Base-by-base conservation (phyloP, 2,113 vertebrate genomes). In the Mormoops blainvillei region DNA sequence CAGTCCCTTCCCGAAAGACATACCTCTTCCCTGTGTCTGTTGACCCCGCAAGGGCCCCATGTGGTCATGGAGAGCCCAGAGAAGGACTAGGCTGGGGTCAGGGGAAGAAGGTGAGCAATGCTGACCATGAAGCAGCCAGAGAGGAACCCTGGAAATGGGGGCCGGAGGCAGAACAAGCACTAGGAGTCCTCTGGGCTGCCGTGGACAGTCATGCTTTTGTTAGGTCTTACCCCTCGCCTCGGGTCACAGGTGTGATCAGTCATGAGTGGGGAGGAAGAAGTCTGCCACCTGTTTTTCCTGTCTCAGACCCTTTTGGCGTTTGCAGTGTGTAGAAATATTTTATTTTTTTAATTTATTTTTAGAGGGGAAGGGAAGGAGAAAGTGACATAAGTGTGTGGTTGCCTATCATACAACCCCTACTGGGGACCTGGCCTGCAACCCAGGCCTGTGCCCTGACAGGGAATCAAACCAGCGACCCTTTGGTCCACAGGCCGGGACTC, bases 81-180 rank as follows among this genome's bases (percentile, higher is more conserved):
- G 68, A 68, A 33, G 74, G 26, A 26, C 0, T 1, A 2, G 74
- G 74, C 73, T 13, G 1, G 18, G 54, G 22, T 8, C 0, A 6
- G 12, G 63, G 20, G 26, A 16, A 16, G 2, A 22, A 28, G 19
- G 36, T 19, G 36, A 61, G 7, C 3, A 1, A 4, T 65, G 26
- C 67, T 52, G 13, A 20, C 13, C 4, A 2, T 0, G 1, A 20
- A 38, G 24, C 31, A 24, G 6, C 31, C 31, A 6, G 15, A 45
- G 43, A 52, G 56, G 24, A 31, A 2, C 24, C 65, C 50, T 31
- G 16, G n/a, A 16, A 20, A 14, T 0, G 31, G 18, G 14, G 26
- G 1, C 71, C 45, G 15, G 38, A 45, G 50, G 18, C 3, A 0
- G 26, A 11, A 10, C 0, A 8, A 41, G 18, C 13, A 7, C 9